Percentiles rank a stretch among this genome's conserved stretches.
Conservation (phyloP, 1,140 invertebrate genomes). For the Tachypleus tridentatus region DNA sequence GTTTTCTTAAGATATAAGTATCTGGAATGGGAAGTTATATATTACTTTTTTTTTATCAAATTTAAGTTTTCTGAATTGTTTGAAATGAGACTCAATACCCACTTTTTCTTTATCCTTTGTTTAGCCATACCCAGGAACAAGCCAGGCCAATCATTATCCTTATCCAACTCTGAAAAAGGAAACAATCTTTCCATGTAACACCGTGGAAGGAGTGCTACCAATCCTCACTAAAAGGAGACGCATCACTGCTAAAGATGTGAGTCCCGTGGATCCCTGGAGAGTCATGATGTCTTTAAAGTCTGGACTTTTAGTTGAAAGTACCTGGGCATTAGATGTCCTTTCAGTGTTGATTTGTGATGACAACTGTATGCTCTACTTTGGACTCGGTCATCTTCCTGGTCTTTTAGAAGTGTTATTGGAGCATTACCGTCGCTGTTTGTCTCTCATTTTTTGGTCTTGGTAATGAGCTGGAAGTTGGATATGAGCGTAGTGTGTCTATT, state of each 20-base stretch:
- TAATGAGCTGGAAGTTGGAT: no score
- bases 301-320: constrained; percentile 88
- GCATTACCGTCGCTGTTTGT: constrained; percentile 49
- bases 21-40: background rate
- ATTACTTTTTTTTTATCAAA: no score
- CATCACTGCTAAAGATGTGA: constrained; percentile 62
- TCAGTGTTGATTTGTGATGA: constrained; percentile 89
- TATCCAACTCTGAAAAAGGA: constrained; percentile 12
- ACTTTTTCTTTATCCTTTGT: background rate
- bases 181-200: constrained; percentile 69
- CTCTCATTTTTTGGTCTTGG: constrained; percentile 15
- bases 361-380: constrained; percentile 79
- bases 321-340: constrained; percentile 87
- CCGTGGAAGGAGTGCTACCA: constrained; percentile 81
- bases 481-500: background rate
- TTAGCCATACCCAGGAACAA: no score
- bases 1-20: background rate
- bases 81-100: background rate
- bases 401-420: constrained; percentile 80
- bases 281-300: constrained; percentile 95
- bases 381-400: constrained; percentile 77
- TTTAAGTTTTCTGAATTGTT: background rate
- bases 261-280: constrained; percentile 84
- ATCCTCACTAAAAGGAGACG: constrained; percentile 72
- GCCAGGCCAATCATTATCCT: no score